These are phyloP conservation scores for Notocelia uddmanniana DNA, from an alignment of 2,888 invertebrate species.

Conservation along the genomic window DNA sequence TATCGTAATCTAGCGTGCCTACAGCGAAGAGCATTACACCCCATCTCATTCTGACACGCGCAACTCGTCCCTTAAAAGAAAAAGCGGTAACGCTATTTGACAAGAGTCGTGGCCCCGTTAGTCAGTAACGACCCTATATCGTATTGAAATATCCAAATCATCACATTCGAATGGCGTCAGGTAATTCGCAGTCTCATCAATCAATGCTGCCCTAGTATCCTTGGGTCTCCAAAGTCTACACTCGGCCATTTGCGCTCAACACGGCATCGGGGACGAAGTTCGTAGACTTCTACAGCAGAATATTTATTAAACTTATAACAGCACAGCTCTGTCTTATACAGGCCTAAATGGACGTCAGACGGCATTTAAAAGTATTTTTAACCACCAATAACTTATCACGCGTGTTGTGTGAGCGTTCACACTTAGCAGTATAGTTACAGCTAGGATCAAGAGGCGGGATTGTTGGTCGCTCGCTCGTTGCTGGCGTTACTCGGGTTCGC, in stretches of 20 bases:
- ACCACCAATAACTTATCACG: slow-evolving; percentile 11
- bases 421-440: slow-evolving; percentile 2
- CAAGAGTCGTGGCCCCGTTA: slow-evolving; percentile 16
- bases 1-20: background rate
- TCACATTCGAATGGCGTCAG: background rate
- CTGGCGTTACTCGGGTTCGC: background rate
- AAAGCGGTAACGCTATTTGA: background rate
- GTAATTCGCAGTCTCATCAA: background rate
- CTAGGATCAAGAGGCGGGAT: slow-evolving; percentile 49
- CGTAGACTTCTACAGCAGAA: no score
- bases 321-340: background rate
- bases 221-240: background rate
- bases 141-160: background rate
- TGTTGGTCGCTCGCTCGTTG: slow-evolving; percentile 29
- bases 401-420: slow-evolving; percentile 1
- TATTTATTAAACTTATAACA: slow-evolving; percentile 12
- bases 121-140: background rate
- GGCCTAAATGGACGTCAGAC: slow-evolving; percentile 23
- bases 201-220: background rate
- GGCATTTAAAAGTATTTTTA: slow-evolving; percentile 8
- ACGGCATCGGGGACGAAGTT: no score
- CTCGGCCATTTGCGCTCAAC: background rate
- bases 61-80: background rate
- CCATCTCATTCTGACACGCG: background rate
- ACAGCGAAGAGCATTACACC: slow-evolving; percentile 5